These are phyloP conservation scores for Liparis tanakae DNA, from an alignment of 2,797 vertebrate genomes.

Conservation along the genomic window DNA sequence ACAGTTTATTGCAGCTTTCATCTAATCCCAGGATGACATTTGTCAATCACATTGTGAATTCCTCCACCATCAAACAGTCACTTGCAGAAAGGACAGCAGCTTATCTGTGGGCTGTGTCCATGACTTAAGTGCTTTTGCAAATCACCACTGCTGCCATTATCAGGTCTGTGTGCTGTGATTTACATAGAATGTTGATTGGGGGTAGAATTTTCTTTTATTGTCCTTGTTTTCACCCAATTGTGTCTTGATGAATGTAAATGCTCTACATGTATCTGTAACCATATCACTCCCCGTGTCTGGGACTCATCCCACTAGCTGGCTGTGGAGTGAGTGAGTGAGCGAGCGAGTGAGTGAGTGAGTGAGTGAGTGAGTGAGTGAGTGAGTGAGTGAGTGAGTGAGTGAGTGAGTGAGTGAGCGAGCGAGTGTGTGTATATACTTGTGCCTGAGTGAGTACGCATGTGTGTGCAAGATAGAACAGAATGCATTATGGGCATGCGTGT, in stretches of 20 bases:
- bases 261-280: conserved; percentile 54
- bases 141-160: conserved; percentile 39
- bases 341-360: too few species aligned
- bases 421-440: neutral
- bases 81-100: conserved; percentile 37
- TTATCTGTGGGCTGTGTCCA: conserved; percentile 32
- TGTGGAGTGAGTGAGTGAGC: neutral
- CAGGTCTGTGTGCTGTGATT: conserved; percentile 49
- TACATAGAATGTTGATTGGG: conserved; percentile 52
- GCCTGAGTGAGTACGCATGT: neutral
- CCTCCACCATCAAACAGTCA: conserved; percentile 33
- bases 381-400: neutral
- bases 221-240: conserved; percentile 28
- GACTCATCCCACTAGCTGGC: conserved; percentile 49
- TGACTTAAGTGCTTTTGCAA: conserved; percentile 59
- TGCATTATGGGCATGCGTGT: conserved; percentile 26
- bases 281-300: conserved; percentile 37
- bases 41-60: conserved; percentile 23
- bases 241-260: conserved; percentile 56
- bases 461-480: neutral
- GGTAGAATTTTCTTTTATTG: conserved; percentile 55
- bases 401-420: conserved; percentile 7
- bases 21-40: conserved; percentile 16
- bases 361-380: neutral
- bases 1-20: conserved; percentile 25